Evolutionary conservation across 1,140 invertebrate species (phyloP).

Genomic region (Paralvinella palmiformis): DNA sequence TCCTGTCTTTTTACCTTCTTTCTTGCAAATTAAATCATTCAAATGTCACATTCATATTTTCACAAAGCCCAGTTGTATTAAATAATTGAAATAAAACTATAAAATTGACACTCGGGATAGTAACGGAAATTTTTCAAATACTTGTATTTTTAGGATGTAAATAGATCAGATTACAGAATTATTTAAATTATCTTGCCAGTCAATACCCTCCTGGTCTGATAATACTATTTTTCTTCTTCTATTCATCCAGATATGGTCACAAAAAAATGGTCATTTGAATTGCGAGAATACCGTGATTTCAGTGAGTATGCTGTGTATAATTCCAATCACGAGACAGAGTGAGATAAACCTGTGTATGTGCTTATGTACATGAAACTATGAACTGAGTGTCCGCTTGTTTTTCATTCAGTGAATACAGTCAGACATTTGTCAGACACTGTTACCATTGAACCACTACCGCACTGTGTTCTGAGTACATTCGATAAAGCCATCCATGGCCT

Average conservation of each 20-base stretch:
- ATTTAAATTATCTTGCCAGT: not conserved
- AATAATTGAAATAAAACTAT: no score
- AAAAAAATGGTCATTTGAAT: constrained; percentile 17
- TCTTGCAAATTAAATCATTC: no score
- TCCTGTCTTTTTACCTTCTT: no score
- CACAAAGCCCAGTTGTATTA: no score
- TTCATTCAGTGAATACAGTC: not conserved
- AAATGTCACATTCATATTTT: no score
- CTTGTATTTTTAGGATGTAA: not conserved
- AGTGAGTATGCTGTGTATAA: constrained; percentile 9
- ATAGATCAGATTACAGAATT: not conserved
- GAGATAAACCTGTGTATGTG: not conserved
- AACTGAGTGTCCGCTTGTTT: not conserved
- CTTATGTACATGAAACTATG: not conserved
- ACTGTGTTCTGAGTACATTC: constrained; percentile 8
- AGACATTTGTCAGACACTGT: not conserved
- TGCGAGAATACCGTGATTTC: constrained; percentile 8
- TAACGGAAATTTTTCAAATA: not conserved
- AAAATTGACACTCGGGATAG: no score
- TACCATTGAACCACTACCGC: constrained; percentile 6
- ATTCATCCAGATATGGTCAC: constrained; percentile 11
- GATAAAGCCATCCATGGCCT: not conserved
- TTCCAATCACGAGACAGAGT: not conserved
- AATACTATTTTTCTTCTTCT: not conserved
- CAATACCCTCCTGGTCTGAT: not conserved